Base-by-base conservation (phyloP, 2,113 vertebrate species). In the Protobothrops flavoviridis region DNA sequence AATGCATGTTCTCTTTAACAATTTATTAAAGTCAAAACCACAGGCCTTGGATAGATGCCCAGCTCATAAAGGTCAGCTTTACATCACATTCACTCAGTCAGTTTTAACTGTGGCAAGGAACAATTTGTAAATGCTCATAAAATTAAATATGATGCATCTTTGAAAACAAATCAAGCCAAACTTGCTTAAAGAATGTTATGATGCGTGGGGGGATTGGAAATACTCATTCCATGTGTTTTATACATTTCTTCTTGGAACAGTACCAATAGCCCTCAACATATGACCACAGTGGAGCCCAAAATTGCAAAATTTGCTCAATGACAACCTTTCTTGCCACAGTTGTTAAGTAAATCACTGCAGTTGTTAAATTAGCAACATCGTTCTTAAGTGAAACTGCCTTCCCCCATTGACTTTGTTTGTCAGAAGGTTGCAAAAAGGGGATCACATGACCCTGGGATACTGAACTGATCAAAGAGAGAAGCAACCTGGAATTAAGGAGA, bases 11-110 rank as follows among this genome's bases (percentile, higher is more conserved):
- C 53, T 13, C 2, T 52, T 88, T 91, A 48, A 81, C 55, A 59
- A 93, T 85, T 86, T 50, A 93, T 86, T 86, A 85, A 86, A 55
- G 85, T 89, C 39, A 29, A 90, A 59, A 81, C 88, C 43, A 61
- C 64, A 93, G 48, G 39, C 26, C 6, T 90, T 86, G 88, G 92
- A 86, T 21, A 53, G 6, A 57, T 86, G 64, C 61, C 69, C 43
- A 20, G 69, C 29, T 6, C 50, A 90, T 59, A 85, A 90, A 93
- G 39, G 53, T 90, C 43, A 85, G 43, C 11, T 93, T 21, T 59
- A 85, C 26, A 55, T 59, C 53, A 59, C 24, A 59, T 48, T 50
- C 5, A 85, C 13, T 88, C 33, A 53, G 7, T 50, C 69, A 85
- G 33, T 33, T 50, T 50, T 57, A 59, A 59, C 69, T 39, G 33